phyloP scores from a whole-genome alignment of 2,113 vertebrate genomes.

The Sclerurus mexicanus region DNA sequence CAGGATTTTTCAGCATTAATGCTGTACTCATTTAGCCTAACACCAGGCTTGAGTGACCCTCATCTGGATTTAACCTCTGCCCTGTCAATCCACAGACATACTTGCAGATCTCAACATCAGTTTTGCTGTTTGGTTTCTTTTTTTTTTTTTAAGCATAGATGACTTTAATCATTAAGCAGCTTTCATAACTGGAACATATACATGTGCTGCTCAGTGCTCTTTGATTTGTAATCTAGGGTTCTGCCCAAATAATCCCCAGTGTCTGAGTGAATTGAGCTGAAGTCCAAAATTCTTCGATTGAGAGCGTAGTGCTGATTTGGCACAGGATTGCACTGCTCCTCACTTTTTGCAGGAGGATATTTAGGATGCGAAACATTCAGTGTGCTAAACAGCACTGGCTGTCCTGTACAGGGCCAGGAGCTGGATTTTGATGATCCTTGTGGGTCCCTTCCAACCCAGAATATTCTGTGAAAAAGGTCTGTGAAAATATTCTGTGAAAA shows the following conservation, averaged over 20 bases:
- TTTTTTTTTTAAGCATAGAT: neutral
- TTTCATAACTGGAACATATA: slow-evolving; percentile 42
- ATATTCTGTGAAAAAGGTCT: neutral
- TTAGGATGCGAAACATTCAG: neutral
- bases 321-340: neutral
- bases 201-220: neutral
- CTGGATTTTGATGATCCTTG: neutral
- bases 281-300: slow-evolving; percentile 14
- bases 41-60: slow-evolving; percentile 58
- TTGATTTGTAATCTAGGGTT: slow-evolving; percentile 41
- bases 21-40: slow-evolving; percentile 52
- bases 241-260: slow-evolving; percentile 4
- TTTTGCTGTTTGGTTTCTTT: neutral
- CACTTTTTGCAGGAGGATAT: neutral
- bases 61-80: slow-evolving; percentile 65
- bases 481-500: neutral
- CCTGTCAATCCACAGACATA: slow-evolving; percentile 32
- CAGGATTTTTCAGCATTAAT: slow-evolving; percentile 45
- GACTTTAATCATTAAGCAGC: slow-evolving; percentile 53
- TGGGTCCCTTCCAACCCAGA: neutral
- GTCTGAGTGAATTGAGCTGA: neutral
- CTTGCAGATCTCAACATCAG: slow-evolving; percentile 3
- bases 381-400: neutral
- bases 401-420: neutral
- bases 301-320: neutral